Percentiles rank a stretch among this genome's conserved stretches.
Evolutionary conservation across 2,888 invertebrate species (phyloP).

Genomic region (Crepidodera aurea): DNA sequence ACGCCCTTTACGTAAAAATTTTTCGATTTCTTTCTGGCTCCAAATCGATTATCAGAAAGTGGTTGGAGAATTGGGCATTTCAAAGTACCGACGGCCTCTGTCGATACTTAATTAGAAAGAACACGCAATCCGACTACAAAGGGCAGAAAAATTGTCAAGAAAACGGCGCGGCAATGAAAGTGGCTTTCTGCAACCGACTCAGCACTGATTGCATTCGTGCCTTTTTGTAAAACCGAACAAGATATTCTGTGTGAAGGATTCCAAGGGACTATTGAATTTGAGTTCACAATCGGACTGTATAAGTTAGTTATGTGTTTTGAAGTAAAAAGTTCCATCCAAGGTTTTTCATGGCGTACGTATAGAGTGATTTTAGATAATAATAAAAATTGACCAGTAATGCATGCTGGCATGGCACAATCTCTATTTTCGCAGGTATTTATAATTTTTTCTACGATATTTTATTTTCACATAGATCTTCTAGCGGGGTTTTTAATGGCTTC

Average conservation of each 20-base stretch:
- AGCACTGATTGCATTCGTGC: slow-evolving; percentile 15
- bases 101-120: slow-evolving; percentile 25
- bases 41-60: slow-evolving; percentile 18
- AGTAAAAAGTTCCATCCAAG: no score
- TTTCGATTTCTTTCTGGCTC: neutral
- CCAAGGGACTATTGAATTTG: neutral
- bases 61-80: slow-evolving; percentile 5
- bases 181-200: slow-evolving; percentile 14
- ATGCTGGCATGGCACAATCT: no score
- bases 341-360: no score
- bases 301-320: neutral
- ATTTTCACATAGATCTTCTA: no score
- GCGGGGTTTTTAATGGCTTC: no score
- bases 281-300: neutral
- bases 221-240: neutral
- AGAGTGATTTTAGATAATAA: no score
- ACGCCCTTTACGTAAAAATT: no score
- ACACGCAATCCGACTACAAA: slow-evolving; percentile 13
- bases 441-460: no score
- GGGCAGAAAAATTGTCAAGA: slow-evolving; percentile 16
- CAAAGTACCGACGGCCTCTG: neutral
- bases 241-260: neutral
- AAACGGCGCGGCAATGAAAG: neutral
- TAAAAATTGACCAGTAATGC: no score
- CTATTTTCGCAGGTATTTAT: no score